Conservation (phyloP, 2,888 invertebrate species). For the Trissolcus japonicus region DNA sequence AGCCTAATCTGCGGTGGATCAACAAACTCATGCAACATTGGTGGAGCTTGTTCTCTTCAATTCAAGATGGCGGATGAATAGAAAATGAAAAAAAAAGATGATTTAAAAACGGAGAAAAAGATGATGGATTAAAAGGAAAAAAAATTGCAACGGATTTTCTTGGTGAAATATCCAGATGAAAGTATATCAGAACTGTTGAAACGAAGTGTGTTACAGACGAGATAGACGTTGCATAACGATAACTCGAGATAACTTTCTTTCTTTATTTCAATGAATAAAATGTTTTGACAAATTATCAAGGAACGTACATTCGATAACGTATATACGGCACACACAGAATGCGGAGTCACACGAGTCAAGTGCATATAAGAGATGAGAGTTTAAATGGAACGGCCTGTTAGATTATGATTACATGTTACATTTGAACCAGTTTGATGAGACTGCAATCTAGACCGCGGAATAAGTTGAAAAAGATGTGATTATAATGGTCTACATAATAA, state of each 20-base stretch:
- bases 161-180: too few relatives aligned
- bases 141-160: too few relatives aligned
- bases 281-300: conserved; percentile 13
- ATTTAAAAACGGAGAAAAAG: too few relatives aligned
- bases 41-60: too few relatives aligned
- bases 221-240: conserved; percentile 1
- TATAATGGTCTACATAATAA: neutral
- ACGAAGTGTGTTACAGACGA: too few relatives aligned
- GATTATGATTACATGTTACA: conserved; percentile 32
- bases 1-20: too few relatives aligned
- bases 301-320: conserved; percentile 14
- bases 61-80: too few relatives aligned
- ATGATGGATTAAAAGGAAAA: too few relatives aligned
- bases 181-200: too few relatives aligned
- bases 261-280: neutral
- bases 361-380: conserved; percentile 13
- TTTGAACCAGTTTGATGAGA: conserved; percentile 31
- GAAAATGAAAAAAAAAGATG: too few relatives aligned
- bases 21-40: too few relatives aligned
- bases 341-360: conserved; percentile 10
- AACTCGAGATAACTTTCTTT: neutral
- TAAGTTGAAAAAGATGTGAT: conserved; percentile 6
- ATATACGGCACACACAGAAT: neutral
- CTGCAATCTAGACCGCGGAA: conserved; percentile 7
- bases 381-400: conserved; percentile 23